Percentiles rank a stretch among this genome's conserved stretches.
These are phyloP conservation scores for Syrrhaptes paradoxus DNA, from an alignment of 2,113 vertebrate species.

Conservation along the genomic window DNA sequence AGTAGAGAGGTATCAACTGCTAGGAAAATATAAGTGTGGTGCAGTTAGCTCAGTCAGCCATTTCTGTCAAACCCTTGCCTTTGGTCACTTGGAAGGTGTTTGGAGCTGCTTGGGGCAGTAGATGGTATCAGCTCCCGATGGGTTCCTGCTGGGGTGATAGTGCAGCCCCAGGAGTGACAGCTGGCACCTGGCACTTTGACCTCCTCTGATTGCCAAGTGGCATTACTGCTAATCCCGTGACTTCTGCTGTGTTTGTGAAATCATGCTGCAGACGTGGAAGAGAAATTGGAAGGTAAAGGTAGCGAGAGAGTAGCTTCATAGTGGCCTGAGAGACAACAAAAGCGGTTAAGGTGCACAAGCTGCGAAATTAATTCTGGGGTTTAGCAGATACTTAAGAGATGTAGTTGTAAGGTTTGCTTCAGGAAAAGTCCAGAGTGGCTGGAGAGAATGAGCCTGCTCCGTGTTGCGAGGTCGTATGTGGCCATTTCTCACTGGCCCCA, in stretches of 20 bases:
- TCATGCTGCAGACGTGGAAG: background rate
- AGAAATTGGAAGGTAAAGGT: background rate
- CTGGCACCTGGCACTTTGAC: background rate
- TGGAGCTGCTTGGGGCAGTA: background rate
- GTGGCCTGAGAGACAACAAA: background rate
- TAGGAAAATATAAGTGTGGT: background rate
- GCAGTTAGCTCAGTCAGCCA: background rate
- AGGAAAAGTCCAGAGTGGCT: background rate
- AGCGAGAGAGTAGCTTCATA: background rate
- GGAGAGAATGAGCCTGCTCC: background rate
- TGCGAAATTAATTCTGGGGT: background rate
- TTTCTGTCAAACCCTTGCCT: background rate
- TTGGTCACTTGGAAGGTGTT: background rate
- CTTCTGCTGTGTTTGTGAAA: background rate
- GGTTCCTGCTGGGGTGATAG: background rate
- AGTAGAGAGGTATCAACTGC: background rate
- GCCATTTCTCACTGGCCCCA: background rate
- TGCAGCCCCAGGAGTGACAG: background rate
- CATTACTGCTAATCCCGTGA: background rate
- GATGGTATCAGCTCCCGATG: background rate
- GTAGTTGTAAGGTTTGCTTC: background rate
- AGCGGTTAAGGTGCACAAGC: background rate
- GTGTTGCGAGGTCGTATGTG: fast-evolving
- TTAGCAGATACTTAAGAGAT: background rate
- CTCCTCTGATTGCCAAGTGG: background rate